Percentiles rank a stretch among this genome's conserved stretches.
Conservation (phyloP, 2,113 vertebrate species). For the Apodemus sylvaticus region DNA sequence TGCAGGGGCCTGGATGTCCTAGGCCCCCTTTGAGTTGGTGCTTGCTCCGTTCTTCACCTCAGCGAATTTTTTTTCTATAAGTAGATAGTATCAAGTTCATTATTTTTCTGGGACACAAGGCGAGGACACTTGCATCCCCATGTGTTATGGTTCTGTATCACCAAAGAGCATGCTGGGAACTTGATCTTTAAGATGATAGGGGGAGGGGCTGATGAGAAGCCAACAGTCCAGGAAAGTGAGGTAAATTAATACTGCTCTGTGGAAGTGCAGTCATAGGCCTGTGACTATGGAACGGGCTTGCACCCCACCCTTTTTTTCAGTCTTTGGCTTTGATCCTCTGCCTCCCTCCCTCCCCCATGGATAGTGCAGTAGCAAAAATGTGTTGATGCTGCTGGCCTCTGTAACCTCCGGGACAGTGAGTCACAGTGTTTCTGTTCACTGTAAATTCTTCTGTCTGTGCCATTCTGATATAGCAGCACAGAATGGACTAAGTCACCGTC, state of each 20-base stretch:
- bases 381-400: not conserved
- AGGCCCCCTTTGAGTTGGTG: fast-evolving
- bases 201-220: not conserved
- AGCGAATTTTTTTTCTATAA: not conserved
- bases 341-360: not conserved
- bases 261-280: not conserved
- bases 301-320: too few relatives aligned
- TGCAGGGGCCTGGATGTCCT: not conserved
- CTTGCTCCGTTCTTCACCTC: fast-evolving
- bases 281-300: fast-evolving
- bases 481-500: fast-evolving
- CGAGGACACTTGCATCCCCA: not conserved
- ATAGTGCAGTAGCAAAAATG: not conserved
- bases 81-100: fast-evolving
- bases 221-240: not conserved
- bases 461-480: not conserved
- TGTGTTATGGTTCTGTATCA: not conserved
- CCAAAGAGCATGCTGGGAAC: not conserved
- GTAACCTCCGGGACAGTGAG: too few relatives aligned
- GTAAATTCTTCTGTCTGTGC: too few relatives aligned
- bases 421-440: too few relatives aligned
- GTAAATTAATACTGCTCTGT: not conserved
- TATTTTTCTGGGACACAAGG: not conserved
- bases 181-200: too few relatives aligned
- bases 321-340: not conserved